Evolutionary conservation across 2,888 invertebrate genomes (phyloP), one percentile per base, ranked within the genome.

Genomic region (Blera fallax): DNA sequence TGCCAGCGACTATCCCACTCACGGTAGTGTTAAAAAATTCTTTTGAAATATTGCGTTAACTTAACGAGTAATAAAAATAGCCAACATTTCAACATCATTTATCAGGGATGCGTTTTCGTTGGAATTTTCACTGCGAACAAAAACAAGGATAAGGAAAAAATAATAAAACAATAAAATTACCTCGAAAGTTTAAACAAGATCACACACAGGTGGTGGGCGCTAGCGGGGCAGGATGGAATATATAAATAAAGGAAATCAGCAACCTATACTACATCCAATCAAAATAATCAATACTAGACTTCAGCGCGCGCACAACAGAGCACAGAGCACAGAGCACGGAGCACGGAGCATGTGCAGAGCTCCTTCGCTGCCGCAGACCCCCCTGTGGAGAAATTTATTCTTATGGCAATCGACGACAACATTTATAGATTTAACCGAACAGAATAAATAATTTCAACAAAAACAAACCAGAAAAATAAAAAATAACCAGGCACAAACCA

Each of bases 31-130:
- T 76, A 56, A 60, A 56, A 85, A 81, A 85, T 81, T 85, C 85
- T 81, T 85, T 85, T 85, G 81, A 85, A 85, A 81, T 85, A 85
- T 85, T 81, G 85, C 85, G 85, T 85, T 85, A 85, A 74, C 81
- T 70, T 76, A 14, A 76, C 70, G 76, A 67, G 81, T 62, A 60
- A 85, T 85, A 85, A 85, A 85, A 85, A 85, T 85, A 81, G 85
- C 81, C 70, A 85, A 67, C 81, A 77, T 76, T 85, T 76, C 73
- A 81, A 67, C 85, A 85, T 85, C 81, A 81, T 85, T 85, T 85
- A 85, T 85, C 80, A 85, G 77, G 48, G 84, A 72, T 81, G 85
- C 50, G 60, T 67, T 77, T 76, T 72, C 76, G 70, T 2, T 40
- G 80, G 70, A 85, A 85, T 85, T 74, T 48, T 54, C 4, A 7